These are phyloP conservation scores for Calcarius lapponicus DNA, from an alignment of 2,797 vertebrate species.

Conservation along the genomic window DNA sequence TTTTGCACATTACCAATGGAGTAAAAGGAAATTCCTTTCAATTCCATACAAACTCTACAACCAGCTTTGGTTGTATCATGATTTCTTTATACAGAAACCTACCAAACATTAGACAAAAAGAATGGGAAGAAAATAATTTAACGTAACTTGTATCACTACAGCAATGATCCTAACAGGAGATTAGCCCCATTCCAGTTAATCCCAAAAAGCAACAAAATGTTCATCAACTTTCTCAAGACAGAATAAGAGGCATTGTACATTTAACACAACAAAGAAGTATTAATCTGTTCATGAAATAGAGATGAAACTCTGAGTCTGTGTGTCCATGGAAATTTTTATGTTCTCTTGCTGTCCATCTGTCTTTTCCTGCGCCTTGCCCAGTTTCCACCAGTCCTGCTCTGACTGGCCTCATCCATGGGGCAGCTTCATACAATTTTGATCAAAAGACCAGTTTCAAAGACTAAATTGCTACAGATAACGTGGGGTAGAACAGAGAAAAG, in stretches of 20 bases:
- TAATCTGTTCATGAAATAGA: background rate
- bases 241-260: background rate
- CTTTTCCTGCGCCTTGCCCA: background rate
- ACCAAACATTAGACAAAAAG: background rate
- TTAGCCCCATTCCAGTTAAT: background rate
- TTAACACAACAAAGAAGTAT: background rate
- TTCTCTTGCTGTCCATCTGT: background rate
- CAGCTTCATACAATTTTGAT: background rate
- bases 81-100: background rate
- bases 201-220: background rate
- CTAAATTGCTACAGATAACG: background rate
- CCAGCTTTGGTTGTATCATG: background rate
- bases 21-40: background rate
- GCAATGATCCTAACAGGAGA: background rate
- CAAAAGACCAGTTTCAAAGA: background rate
- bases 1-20: background rate
- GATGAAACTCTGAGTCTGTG: background rate
- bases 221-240: background rate
- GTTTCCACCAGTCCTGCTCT: background rate
- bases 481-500: background rate
- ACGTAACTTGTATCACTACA: background rate
- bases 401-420: fast-evolving
- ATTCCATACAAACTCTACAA: background rate
- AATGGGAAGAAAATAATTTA: background rate
- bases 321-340: background rate